These are phyloP conservation scores for Camponotus fellah DNA, from an alignment of 2,888 invertebrate species.

Conservation along the genomic window DNA sequence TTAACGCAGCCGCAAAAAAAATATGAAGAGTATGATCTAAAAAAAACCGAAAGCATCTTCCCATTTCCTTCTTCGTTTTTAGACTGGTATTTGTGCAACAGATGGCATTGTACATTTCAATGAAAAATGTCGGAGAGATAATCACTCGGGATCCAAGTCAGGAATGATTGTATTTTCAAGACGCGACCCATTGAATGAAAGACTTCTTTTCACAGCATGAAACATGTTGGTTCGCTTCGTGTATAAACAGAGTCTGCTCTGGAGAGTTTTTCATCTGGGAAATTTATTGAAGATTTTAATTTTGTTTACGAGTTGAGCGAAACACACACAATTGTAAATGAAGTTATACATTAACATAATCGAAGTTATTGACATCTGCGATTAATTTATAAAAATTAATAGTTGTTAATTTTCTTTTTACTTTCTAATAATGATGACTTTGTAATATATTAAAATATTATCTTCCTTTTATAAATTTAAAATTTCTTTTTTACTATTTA, in stretches of 20 bases:
- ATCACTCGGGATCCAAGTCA: slow-evolving; percentile 39
- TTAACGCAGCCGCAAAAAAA: slow-evolving; percentile 56
- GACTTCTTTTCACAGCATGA: slow-evolving; percentile 10
- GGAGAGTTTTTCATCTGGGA: not conserved
- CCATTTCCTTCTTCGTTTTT: not conserved
- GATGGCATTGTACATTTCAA: slow-evolving; percentile 40
- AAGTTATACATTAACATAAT: not conserved
- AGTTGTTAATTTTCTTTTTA: not conserved
- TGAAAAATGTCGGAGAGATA: slow-evolving; percentile 41
- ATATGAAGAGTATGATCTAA: slow-evolving; percentile 43
- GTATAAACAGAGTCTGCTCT: slow-evolving; percentile 22
- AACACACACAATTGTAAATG: not conserved
- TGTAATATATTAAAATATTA: not conserved
- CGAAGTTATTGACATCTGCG: not conserved
- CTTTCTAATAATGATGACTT: not conserved
- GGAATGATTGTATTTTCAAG: slow-evolving; percentile 41
- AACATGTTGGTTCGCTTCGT: slow-evolving; percentile 5
- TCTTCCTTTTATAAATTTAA: not conserved
- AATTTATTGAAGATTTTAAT: not conserved
- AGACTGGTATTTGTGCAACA: slow-evolving; percentile 17
- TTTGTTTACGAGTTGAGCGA: not conserved
- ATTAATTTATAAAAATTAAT: slow-evolving; percentile 6
- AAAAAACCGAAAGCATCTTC: slow-evolving; percentile 45
- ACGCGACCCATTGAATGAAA: slow-evolving; percentile 14
- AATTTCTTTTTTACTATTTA: not conserved